Evolutionary conservation across 2,888 invertebrate genomes (phyloP).

Genomic region (Pseudanteris insignis): DNA sequence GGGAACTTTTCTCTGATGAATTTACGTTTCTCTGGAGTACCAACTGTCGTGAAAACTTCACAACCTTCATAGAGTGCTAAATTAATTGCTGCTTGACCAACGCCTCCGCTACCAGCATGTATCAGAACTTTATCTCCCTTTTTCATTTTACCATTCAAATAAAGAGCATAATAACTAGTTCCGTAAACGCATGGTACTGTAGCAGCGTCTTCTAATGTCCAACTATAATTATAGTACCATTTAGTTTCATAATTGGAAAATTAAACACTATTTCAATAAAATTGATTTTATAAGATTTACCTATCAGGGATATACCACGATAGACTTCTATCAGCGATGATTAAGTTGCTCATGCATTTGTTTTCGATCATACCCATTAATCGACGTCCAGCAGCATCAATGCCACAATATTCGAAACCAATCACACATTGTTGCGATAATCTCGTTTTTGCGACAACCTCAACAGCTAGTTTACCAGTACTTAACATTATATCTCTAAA

Average conservation of each 20-base stretch:
- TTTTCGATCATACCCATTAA: constrained; percentile 66
- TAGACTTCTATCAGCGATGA: constrained; percentile 67
- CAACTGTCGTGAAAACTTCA: constrained; percentile 73
- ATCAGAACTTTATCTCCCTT: constrained; percentile 67
- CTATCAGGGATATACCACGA: constrained; percentile 70
- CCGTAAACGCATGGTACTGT: constrained; percentile 74
- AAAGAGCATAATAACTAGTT: constrained; percentile 72
- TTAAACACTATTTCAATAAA: too few relatives aligned
- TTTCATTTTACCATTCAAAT: constrained; percentile 69
- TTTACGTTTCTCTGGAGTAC: constrained; percentile 68
- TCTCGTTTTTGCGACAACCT: constrained; percentile 78
- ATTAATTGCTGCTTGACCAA: constrained; percentile 76
- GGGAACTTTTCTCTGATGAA: constrained; percentile 71
- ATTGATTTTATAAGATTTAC: constrained; percentile 15
- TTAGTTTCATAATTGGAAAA: too few relatives aligned
- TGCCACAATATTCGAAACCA: constrained; percentile 77
- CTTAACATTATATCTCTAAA: constrained; percentile 96
- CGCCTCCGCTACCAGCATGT: constrained; percentile 70
- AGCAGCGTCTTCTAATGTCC: constrained; percentile 74
- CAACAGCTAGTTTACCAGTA: constrained; percentile 86
- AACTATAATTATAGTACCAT: too few relatives aligned
- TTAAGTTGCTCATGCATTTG: constrained; percentile 68
- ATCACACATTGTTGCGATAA: constrained; percentile 73
- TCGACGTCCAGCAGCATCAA: constrained; percentile 65
- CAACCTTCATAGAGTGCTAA: constrained; percentile 72